Evolutionary conservation across 2,888 invertebrate species (phyloP).

Genomic region (Caenorhabditis panamensis): DNA sequence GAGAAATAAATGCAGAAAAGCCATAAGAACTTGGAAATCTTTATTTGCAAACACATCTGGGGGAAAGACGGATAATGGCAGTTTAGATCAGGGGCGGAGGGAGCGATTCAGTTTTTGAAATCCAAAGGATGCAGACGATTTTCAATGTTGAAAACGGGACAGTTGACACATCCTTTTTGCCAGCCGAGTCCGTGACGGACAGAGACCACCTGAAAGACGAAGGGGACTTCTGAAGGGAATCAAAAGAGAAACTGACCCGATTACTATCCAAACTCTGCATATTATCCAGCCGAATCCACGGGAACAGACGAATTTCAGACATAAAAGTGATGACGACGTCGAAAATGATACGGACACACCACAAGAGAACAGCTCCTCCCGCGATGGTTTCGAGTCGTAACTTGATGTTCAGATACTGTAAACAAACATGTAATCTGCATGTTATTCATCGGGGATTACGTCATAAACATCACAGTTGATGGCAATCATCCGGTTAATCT

Average conservation of each 20-base stretch:
- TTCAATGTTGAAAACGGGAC: slow-evolving; percentile 72
- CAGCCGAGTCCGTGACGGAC: slow-evolving; percentile 65
- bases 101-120: slow-evolving; percentile 70
- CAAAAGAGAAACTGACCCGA: slow-evolving; percentile 33
- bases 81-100: not conserved
- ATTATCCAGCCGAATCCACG: slow-evolving; percentile 64
- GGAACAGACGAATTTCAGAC: slow-evolving; percentile 68
- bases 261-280: slow-evolving; percentile 58
- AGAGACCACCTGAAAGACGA: slow-evolving; percentile 45
- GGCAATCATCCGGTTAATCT: slow-evolving; percentile 58
- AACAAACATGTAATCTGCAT: not conserved
- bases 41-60: slow-evolving; percentile 39
- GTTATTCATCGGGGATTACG: slow-evolving; percentile 31
- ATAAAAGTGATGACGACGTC: slow-evolving; percentile 68
- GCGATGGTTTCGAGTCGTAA: slow-evolving; percentile 70
- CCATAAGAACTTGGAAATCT: not conserved
- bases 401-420: slow-evolving; percentile 70
- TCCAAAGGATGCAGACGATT: slow-evolving; percentile 70
- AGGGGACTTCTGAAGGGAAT: not conserved
- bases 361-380: slow-evolving; percentile 72
- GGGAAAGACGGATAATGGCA: not conserved
- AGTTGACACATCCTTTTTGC: slow-evolving; percentile 70
- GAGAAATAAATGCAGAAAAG: slow-evolving; percentile 46
- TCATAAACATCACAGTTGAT: slow-evolving; percentile 69
- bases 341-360: slow-evolving; percentile 72